phyloP scores from a whole-genome alignment of 2,797 vertebrate genomes.

The Periparus ater region DNA sequence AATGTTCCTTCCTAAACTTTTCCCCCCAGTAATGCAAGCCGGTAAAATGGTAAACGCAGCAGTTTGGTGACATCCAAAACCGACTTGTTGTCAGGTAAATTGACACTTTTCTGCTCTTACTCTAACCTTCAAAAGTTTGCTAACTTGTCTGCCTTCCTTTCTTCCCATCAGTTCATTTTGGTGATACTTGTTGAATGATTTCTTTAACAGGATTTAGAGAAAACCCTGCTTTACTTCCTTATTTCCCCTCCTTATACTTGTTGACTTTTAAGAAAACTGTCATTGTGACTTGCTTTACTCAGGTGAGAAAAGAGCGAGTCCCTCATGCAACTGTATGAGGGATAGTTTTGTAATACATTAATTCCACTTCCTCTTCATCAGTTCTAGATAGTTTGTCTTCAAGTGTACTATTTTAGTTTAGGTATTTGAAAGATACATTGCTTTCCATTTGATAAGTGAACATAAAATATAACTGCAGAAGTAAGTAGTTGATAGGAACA shows the following conservation, averaged over 20 bases:
- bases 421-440: slow-evolving; percentile 64
- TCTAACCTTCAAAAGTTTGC: slow-evolving; percentile 23
- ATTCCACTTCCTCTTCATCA: neutral
- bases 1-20: slow-evolving; percentile 82
- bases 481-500: slow-evolving; percentile 63
- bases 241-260: slow-evolving; percentile 2
- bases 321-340: neutral
- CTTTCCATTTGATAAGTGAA: slow-evolving; percentile 64
- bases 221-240: slow-evolving; percentile 1
- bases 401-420: slow-evolving; percentile 60
- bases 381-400: slow-evolving; percentile 36
- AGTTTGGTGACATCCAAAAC: slow-evolving; percentile 76
- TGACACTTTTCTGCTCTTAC: slow-evolving; percentile 70
- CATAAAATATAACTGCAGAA: slow-evolving; percentile 63
- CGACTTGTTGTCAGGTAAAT: slow-evolving; percentile 80
- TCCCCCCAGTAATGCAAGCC: slow-evolving; percentile 79
- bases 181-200: neutral
- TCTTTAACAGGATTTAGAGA: neutral
- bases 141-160: slow-evolving; percentile 45
- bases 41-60: slow-evolving; percentile 76
- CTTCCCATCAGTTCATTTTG: slow-evolving; percentile 16
- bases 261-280: slow-evolving; percentile 14
- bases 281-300: slow-evolving; percentile 7
- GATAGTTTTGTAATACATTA: neutral
- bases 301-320: slow-evolving; percentile 6